Evolutionary conservation across 2,888 invertebrate genomes (phyloP), one percentile per base, ranked within the genome.

Genomic region (Drosophila silvestris): DNA sequence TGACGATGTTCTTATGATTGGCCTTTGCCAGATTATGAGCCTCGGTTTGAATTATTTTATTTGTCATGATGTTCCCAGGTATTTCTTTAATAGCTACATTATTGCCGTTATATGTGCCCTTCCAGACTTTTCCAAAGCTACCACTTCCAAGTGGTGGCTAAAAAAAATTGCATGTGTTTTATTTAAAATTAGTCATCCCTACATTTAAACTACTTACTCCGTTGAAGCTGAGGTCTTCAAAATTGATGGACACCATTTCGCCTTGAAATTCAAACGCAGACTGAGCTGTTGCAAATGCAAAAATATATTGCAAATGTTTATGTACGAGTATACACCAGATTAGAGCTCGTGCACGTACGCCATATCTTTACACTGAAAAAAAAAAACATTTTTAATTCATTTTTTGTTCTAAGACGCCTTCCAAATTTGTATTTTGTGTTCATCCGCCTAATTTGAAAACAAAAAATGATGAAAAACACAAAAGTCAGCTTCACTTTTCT

Each of bases 151-250:
- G 0, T 16, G 0, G 0, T 16, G 0, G 0, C 47, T 9, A 44
- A 22, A 22, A 44, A 6, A 26, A 47, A 16, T 16, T 2, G 1
- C 1, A 16, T 5, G 16, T 16, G 16, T 9, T 9, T 16, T 2
- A 9, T 4, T 9, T 16, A 16, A 16, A 26, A 47, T 26, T 16
- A 47, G 16, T 47, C 4, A 26, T 47, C 14, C 16, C 16, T 16
- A 26, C 1, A 26, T 26, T 9, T 47, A 26, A 16, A 16, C 7
- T 47, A 47, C 47, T 16, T 26, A 47, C 47, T 1, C 0, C 0
- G 1, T 0, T 0, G 1, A 1, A 0, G 2, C 0, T 14, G 14
- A 47, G 7, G 0, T 47, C 7, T 2, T 1, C 1, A 22, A 9
- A 16, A 1, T 16, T 5, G 4, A 47, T 47, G 0, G 16, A 5